A percentile compares a stretch with the other conserved stretches of the same genome.
These are phyloP conservation scores for Platerodrilus igneus DNA, from an alignment of 2,888 invertebrate genomes.

Conservation along the genomic window DNA sequence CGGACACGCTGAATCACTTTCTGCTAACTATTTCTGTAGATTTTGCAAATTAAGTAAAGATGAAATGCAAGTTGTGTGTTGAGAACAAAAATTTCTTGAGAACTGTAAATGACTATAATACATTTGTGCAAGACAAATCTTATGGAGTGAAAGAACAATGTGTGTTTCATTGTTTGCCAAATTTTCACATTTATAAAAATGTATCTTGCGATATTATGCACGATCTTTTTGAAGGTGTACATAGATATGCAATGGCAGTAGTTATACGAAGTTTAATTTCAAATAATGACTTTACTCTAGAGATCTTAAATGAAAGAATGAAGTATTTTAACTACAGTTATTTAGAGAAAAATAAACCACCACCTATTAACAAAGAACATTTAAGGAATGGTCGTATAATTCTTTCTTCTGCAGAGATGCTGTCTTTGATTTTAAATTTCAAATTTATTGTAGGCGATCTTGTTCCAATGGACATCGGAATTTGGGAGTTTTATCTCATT, in stretches of 20 bases:
- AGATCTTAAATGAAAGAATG: constrained; percentile 18
- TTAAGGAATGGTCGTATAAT: constrained; percentile 18
- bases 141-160: constrained; percentile 25
- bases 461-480: constrained; percentile 12
- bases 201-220: constrained; percentile 30
- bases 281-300: constrained; percentile 16
- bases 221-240: constrained; percentile 29
- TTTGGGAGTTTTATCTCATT: constrained; percentile 9
- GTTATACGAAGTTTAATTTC: constrained; percentile 12
- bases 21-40: constrained; percentile 4
- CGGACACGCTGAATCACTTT: constrained; percentile 6
- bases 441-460: constrained; percentile 25
- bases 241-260: constrained; percentile 11
- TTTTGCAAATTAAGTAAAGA: background rate
- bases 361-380: constrained; percentile 10
- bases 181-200: constrained; percentile 30
- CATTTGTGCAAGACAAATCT: constrained; percentile 17
- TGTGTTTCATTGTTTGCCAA: constrained; percentile 25
- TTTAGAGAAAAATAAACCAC: constrained; percentile 20
- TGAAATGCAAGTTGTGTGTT: background rate
- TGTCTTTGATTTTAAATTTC: constrained; percentile 21
- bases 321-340: constrained; percentile 20
- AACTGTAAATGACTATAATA: background rate
- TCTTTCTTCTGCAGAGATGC: constrained; percentile 28
- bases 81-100: background rate